These are phyloP conservation scores for Acanthosepion esculentum DNA, from an alignment of 2,888 invertebrate species.

Conservation along the genomic window DNA sequence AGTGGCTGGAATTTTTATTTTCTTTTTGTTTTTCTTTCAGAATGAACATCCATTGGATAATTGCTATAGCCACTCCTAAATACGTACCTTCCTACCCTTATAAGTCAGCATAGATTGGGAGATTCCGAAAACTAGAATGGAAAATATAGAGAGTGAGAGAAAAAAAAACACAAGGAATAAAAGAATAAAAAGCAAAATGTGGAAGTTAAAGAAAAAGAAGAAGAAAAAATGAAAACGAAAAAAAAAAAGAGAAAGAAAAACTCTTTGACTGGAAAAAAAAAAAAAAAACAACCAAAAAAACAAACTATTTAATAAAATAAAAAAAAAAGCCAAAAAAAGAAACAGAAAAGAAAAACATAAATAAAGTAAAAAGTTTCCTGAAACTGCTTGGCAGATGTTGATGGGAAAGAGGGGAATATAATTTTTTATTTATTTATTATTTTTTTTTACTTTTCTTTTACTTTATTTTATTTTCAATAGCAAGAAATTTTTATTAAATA, in stretches of 20 bases:
- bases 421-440: background rate
- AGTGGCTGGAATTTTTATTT: constrained; percentile 43
- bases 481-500: background rate
- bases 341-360: background rate
- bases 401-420: background rate
- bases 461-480: background rate
- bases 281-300: background rate
- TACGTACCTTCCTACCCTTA: constrained; percentile 33
- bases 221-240: background rate
- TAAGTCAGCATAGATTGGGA: constrained; percentile 43
- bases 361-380: background rate
- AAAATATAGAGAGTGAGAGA: background rate
- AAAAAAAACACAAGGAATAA: background rate
- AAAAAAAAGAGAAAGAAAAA: background rate
- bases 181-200: background rate
- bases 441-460: background rate
- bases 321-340: background rate
- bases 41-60: constrained; percentile 46
- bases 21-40: constrained; percentile 47
- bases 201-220: constrained; percentile 9
- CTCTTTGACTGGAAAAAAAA: background rate
- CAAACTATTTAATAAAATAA: background rate
- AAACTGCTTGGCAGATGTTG: background rate
- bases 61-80: constrained; percentile 19
- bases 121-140: constrained; percentile 34